phyloP scores from a whole-genome alignment of 2,888 invertebrate genomes.

The Melieria crassipennis region DNA sequence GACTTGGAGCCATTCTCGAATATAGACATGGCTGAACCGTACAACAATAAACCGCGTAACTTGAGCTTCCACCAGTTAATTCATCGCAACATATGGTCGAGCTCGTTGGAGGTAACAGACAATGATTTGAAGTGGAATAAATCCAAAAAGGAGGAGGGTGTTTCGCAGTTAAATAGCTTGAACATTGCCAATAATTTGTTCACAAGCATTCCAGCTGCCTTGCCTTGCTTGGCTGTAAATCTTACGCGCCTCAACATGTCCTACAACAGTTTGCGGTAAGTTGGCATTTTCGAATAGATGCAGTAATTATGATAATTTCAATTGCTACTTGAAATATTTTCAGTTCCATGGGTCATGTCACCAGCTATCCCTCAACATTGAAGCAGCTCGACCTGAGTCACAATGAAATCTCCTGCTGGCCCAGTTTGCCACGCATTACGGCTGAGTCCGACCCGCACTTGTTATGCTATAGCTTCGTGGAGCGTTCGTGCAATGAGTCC shows the following conservation, averaged over 20 bases:
- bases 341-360: slow-evolving; percentile 85
- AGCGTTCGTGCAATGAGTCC: slow-evolving; percentile 43
- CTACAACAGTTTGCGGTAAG: slow-evolving; percentile 77
- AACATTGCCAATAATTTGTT: slow-evolving; percentile 94
- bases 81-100: slow-evolving; percentile 82
- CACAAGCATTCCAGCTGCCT: slow-evolving; percentile 83
- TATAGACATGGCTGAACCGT: slow-evolving; percentile 44
- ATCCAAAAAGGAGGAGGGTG: slow-evolving; percentile 67
- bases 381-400: slow-evolving; percentile 93
- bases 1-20: slow-evolving; percentile 57
- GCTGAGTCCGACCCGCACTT: slow-evolving; percentile 73
- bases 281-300: background rate
- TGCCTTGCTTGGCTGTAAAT: slow-evolving; percentile 90
- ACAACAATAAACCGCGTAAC: slow-evolving; percentile 50
- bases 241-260: slow-evolving; percentile 90
- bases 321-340: slow-evolving; percentile 8
- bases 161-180: slow-evolving; percentile 76
- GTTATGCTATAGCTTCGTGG: slow-evolving; percentile 74
- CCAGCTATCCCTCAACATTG: slow-evolving; percentile 87
- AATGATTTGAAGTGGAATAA: slow-evolving; percentile 72
- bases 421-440: slow-evolving; percentile 80
- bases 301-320: slow-evolving; percentile 4
- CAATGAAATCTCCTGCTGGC: slow-evolving; percentile 92
- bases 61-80: slow-evolving; percentile 68
- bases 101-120: slow-evolving; percentile 74